A percentile compares a stretch with the other conserved stretches of the same genome.
Evolutionary conservation across 2,113 vertebrate species (phyloP).

Genomic region (Sinocyclocheilus anophthalmus): DNA sequence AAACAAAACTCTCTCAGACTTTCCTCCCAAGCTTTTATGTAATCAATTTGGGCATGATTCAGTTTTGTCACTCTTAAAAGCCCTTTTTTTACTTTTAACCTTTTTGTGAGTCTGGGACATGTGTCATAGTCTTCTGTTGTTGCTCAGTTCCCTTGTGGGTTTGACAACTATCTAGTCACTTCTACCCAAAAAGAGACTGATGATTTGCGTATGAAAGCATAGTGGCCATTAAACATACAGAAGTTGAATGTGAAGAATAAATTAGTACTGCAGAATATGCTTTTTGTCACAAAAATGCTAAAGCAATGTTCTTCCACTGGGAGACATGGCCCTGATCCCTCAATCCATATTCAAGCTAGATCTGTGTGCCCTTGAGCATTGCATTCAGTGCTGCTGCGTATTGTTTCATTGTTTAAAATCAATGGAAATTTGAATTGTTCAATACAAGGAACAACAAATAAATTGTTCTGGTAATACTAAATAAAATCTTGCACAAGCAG

Average conservation of each 20-base stretch:
- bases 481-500: neutral
- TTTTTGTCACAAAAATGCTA: neutral
- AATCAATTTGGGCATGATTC: conserved; percentile 21
- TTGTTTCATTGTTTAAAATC: conserved; percentile 10
- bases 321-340: neutral
- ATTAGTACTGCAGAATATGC: neutral
- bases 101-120: neutral
- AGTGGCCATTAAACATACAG: neutral
- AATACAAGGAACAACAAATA: conserved; percentile 12
- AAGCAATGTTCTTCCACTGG: neutral
- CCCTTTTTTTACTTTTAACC: neutral
- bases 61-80: conserved; percentile 4
- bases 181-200: neutral
- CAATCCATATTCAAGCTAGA: neutral
- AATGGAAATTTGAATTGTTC: conserved; percentile 18
- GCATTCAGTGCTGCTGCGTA: neutral
- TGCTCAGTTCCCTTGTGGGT: neutral
- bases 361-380: neutral
- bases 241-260: neutral
- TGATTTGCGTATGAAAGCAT: neutral
- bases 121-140: conserved; percentile 1
- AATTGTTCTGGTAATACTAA: neutral
- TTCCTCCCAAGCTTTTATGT: conserved; percentile 16
- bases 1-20: neutral
- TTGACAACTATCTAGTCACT: conserved; percentile 3